Evolutionary conservation across 2,113 vertebrate species (phyloP), one percentile per base, ranked within the genome.

Genomic region (Cinclus mexicanus): DNA sequence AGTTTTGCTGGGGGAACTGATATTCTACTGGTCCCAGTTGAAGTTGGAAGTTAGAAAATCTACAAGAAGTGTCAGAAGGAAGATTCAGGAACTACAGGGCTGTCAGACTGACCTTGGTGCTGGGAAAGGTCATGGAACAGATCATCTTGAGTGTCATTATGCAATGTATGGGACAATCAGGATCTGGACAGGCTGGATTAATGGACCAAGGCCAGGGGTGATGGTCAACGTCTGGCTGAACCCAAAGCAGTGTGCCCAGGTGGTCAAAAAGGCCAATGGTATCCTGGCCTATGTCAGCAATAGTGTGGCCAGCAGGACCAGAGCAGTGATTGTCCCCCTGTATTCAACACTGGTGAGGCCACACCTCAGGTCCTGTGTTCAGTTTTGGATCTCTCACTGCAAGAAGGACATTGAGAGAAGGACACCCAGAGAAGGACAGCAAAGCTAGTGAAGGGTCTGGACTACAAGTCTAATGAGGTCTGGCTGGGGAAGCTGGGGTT

Each of bases 311-410:
- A 76, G 17, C 41, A 41, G 55, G 29, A 53, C 1, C 11, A 41
- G 11, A 8, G 7, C 6, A 41, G 21, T 1, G 20, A 47, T 11
- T 12, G 7, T 46, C 1, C 4, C 15, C 1, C 20, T 47, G 14
- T 47, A n/a, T 7, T 29, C 4, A 1, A 3, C 31, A 22, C n/a
- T 35, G 24, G 13, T 47, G 47, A 61, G n/a, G 41, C 4, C 2
- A 3, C n/a, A 31, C 17, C 20, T 35, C 8, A 21, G 41, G 29
- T 41, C 4, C 17, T 13, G 17, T 25, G 13, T 2, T 21, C 2
- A 8, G 24, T 53, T 83, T 41, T 68, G 55, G 11, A 21, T 11
- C 15, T 5, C n/a, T 70, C 41, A n/a, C 11, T 47, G 42, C 41
- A 47, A 53, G 55, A 44, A 60, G 22, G 41, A 25, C 14, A 31